Base-by-base conservation (phyloP, 2,888 invertebrate genomes). In the Hypercompe scribonia region DNA sequence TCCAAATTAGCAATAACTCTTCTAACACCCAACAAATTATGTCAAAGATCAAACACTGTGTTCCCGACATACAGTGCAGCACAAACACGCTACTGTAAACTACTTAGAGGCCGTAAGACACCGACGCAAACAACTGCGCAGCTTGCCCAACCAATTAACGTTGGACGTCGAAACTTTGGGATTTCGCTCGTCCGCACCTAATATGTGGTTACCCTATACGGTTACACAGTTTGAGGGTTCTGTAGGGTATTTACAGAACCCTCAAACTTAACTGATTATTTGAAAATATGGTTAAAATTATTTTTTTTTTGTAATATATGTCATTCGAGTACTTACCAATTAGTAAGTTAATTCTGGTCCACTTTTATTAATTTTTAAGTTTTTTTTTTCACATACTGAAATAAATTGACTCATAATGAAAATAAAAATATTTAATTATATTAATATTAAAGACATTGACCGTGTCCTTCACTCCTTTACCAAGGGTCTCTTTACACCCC, bases 141-240 rank as follows among this genome's bases (percentile, higher is more conserved):
- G 88, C 90, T 92, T 92, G 90, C 87, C 81, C 83, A 90, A 87
- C 78, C 87, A 90, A 91, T 94, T 94, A 93, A 84, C 92, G 81
- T n/a, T 72, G 73, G 83, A 80, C 83, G 86, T 86, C 83, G 87
- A 86, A 84, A 77, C 85, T 86, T 80, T 84, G 82, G 79, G 86
- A 84, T 86, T 86, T 88, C 88, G 88, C 87, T 85, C 81, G 83
- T 77, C 79, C 74, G 79, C 76, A 82, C 81, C 80, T 84, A 82
- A 82, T 83, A 79, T 79, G 78, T 73, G 81, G 73, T 68, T 65
- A 65, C 71, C 21, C 21, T 68, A 75, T 18, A 33, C 58, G n/a
- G 34, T 71, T 8, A 7, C 10, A 66, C 15, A 28, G 15, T 34
- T 50, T n/a, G n/a, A 28, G 4, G 73, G 54, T 69, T 73, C 65